Evolutionary conservation across 2,888 invertebrate genomes (phyloP), one percentile per base, ranked within the genome.

Genomic region (Plemyria rubiginata): DNA sequence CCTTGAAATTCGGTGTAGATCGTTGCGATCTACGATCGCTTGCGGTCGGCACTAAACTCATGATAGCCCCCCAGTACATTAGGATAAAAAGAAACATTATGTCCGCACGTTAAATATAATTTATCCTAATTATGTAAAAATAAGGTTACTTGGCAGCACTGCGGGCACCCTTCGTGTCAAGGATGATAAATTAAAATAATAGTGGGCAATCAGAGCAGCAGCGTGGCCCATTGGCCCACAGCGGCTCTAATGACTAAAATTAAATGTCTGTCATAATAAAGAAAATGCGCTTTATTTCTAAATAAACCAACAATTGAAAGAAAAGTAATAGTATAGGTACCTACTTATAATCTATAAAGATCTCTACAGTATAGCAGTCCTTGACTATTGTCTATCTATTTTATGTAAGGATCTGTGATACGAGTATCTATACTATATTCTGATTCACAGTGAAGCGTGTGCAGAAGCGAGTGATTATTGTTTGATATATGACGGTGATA

Each of bases 71-170:
- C n/a, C n/a, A n/a, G n/a, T n/a, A 32, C 32, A 32, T 32, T 32
- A 32, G 32, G 7, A 32, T 6, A 32, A 32, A 32, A 32, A 32
- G 1, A 7, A 32, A 6, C 6, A 6, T 32, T 32, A 32, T 32
- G 32, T 32, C 32, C 32, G 32, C 7, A 8, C 32, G 32, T 32
- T 32, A 32, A 32, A 32, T 7, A 40, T 40, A 40, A 6, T 6
- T 41, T 4, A n/a, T n/a, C 0, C 6, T 13, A n/a, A n/a, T n/a
- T n/a, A 41, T 32, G 50, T 50, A 50, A 15, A 5, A 51, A 32
- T 32, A 28, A 32, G 28, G 45, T 61, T 55, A 51, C 61, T 56
- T 52, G 46, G 51, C 46, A 52, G 55, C 55, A 55, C 45, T 46
- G 45, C 41, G 49, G 6, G 28, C 8, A 28, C 48, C n/a, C 53